Base-by-base conservation (phyloP, 2,888 invertebrate genomes). In the Pollenia angustigena region DNA sequence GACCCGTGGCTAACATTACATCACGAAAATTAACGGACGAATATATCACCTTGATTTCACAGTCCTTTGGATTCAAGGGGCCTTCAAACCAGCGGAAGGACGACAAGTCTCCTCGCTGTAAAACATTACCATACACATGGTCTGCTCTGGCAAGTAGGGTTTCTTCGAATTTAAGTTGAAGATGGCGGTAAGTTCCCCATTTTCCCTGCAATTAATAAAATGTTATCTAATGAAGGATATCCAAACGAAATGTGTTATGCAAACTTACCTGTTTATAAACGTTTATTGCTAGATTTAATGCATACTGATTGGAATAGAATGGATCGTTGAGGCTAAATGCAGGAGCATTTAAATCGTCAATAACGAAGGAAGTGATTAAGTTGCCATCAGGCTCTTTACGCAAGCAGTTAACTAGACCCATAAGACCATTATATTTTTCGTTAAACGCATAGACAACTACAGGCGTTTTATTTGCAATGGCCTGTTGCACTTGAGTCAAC, bases 1-100 rank as follows among this genome's bases (percentile, higher is more conserved):
- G 97, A 1, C 98, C 99, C 0, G 97, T 97, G 0, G 98, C 97
- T 0, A 97, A 94, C 99, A 99, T 99, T 0, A 99, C 94, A 92
- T 99, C 99, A 90, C 97, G 96, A 95, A 99, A 99, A 94, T 99
- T 99, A 14, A 99, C 92, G 0, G 98, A 95, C 0, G 97, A 94
- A 91, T 97, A 98, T 1, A 95, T 94, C 4, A 93, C 84, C 84
- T 95, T 92, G 1, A 92, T 88, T 6, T 94, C 90, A 0, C 94
- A 94, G 0, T 96, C 96, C 92, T 97, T 50, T 0, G 88, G 86
- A 4, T 88, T 18, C 40, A 95, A 90, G 0, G 94, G 94, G 0
- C 97, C 97, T 92, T 98, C 96, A 8, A 98, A 93, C 98, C 98
- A 98, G n/a, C 94, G 94, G 58, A 99, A 91, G 1, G 97, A 96